Conservation (phyloP, 2,888 invertebrate species). For the Agapostemon virescens region DNA sequence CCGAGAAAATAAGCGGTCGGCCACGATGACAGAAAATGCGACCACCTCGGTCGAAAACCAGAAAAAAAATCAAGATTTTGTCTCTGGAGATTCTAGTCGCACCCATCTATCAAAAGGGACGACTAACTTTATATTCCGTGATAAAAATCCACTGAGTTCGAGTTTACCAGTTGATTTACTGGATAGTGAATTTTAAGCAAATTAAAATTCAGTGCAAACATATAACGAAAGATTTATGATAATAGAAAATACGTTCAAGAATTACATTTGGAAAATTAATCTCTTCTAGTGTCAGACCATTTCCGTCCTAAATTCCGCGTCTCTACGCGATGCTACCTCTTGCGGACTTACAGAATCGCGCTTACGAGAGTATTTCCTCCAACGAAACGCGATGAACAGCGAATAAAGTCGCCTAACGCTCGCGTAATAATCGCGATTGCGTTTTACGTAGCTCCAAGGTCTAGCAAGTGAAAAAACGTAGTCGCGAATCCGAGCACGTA, state of each 20-base stretch:
- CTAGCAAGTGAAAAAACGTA: constrained; percentile 23
- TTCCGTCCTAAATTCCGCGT: no score
- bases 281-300: no score
- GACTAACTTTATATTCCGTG: neutral
- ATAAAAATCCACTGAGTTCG: neutral
- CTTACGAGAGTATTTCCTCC: neutral
- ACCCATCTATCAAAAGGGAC: neutral
- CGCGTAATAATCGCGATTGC: constrained; percentile 45
- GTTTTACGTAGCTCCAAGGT: constrained; percentile 29
- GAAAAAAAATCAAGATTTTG: neutral
- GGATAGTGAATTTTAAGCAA: neutral
- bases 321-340: neutral
- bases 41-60: neutral
- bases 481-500: constrained; percentile 23
- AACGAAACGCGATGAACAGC: neutral
- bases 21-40: neutral
- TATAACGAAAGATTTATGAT: neutral
- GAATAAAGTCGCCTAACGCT: neutral
- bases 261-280: neutral
- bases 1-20: neutral
- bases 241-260: neutral
- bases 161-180: neutral
- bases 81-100: neutral
- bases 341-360: neutral
- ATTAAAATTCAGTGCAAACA: neutral